These are phyloP conservation scores for Cherax quadricarinatus DNA, from an alignment of 1,140 invertebrate genomes.

Conservation along the genomic window DNA sequence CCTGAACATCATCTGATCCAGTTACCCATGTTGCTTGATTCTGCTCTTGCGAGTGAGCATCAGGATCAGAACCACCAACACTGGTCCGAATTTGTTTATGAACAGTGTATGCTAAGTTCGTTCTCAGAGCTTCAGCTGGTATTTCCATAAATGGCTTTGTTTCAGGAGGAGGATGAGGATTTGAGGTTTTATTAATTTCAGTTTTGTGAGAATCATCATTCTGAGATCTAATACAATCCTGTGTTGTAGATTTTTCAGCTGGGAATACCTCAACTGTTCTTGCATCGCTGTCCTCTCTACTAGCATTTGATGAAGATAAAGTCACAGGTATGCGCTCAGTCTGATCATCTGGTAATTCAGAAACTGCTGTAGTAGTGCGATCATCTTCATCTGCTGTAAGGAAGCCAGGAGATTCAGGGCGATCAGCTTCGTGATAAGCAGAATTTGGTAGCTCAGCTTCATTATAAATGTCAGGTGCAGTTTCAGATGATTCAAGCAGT, in stretches of 20 bases:
- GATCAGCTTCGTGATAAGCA: constrained; percentile 4
- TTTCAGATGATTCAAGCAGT: not conserved
- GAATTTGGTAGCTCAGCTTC: constrained; percentile 46
- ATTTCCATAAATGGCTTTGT: constrained; percentile 61
- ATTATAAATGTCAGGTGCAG: not conserved
- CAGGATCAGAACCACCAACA: not conserved
- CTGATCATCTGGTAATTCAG: not conserved
- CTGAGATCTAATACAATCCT: not conserved
- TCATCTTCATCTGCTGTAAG: constrained; percentile 64
- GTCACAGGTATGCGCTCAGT: not conserved
- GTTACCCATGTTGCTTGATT: constrained; percentile 22
- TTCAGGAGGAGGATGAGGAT: constrained; percentile 36
- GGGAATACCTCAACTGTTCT: not conserved
- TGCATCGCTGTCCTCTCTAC: not conserved
- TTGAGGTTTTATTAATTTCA: not conserved
- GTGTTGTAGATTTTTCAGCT: not conserved
- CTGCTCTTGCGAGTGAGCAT: not conserved
- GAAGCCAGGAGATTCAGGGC: constrained; percentile 55
- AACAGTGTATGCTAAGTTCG: constrained; percentile 24
- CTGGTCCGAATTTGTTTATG: not conserved
- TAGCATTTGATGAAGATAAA: not conserved
- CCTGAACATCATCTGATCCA: not conserved
- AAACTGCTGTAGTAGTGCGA: constrained; percentile 40
- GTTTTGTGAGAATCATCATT: not conserved
- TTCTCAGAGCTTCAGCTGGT: constrained; percentile 46